Evolutionary conservation across 2,888 invertebrate genomes (phyloP), one percentile per base, ranked within the genome.

Genomic region (Melanophora roralis): DNA sequence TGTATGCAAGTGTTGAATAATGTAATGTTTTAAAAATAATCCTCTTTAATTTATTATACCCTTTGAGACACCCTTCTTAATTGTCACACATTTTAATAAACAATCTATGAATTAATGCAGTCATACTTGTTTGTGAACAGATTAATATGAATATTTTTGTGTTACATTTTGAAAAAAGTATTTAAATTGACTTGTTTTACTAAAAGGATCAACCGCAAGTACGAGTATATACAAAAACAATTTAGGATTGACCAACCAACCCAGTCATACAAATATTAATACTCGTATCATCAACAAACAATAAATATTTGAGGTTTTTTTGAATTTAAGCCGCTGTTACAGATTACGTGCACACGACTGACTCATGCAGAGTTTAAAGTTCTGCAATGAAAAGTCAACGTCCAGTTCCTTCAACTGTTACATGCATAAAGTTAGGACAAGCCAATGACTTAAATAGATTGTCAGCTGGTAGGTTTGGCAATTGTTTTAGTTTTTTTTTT

Each of bases 311-410:
- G 53, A 60, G 75, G 72, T 71, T 71, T 68, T 75, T 65, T 21
- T 55, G 19, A 49, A 60, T 57, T 62, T 53, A 47, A 34, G 38
- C 80, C 75, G 80, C 75, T 72, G 75, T 80, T 76, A 68, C 75
- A 72, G 75, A 80, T 80, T 80, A 76, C 67, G 67, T 72, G 75
- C 72, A 59, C 75, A 76, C 51, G 79, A 62, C 60, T 75, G 79
- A 62, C 60, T 75, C 71, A 69, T 59, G 60, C 65, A 53, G 60
- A 65, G 69, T 53, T 40, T 19, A 34, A 43, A 59, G 6, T 16
- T 43, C 32, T 55, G 45, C 36, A 47, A 38, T 55, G 36, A n/a
- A 57, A 78, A 40, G 43, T 16, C 38, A 55, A 60, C 49, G 69
- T 45, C 51, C 64, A 43, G 19, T 47, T 19, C 55, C 23, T 32